Evolutionary conservation across 2,888 invertebrate genomes (phyloP).

Genomic region (Trachelus tabidus): DNA sequence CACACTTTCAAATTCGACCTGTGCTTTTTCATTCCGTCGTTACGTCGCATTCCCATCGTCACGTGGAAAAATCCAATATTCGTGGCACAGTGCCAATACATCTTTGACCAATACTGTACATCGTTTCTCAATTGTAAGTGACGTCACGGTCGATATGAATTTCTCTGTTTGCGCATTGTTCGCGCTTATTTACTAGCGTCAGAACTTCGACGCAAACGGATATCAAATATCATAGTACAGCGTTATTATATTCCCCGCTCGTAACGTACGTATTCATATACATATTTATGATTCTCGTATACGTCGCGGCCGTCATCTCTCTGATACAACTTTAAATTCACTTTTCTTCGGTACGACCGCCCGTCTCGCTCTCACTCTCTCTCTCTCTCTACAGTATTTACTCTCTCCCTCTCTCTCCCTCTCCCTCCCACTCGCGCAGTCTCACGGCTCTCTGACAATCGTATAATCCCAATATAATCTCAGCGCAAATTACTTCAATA

Average conservation of each 20-base stretch:
- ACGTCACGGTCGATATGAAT: not conserved
- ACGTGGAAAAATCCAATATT: too few relatives aligned
- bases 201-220: not conserved
- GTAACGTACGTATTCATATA: not conserved
- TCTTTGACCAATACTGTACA: too few relatives aligned
- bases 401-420: not conserved
- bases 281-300: not conserved
- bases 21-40: too few relatives aligned
- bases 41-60: too few relatives aligned
- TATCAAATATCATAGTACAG: not conserved
- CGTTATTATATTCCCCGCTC: not conserved
- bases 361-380: not conserved
- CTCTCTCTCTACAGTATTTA: not conserved
- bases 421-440: not conserved
- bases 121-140: too few relatives aligned
- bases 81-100: too few relatives aligned
- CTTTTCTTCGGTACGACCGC: not conserved
- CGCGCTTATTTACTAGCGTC: not conserved
- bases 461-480: conserved; percentile 2
- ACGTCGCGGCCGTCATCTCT: not conserved
- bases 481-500: not conserved
- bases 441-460: not conserved
- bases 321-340: not conserved
- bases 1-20: too few relatives aligned
- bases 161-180: not conserved